A percentile compares a stretch with the other conserved stretches of the same genome.
phyloP scores from a whole-genome alignment of 2,113 vertebrate genomes.

The Alectura lathami region DNA sequence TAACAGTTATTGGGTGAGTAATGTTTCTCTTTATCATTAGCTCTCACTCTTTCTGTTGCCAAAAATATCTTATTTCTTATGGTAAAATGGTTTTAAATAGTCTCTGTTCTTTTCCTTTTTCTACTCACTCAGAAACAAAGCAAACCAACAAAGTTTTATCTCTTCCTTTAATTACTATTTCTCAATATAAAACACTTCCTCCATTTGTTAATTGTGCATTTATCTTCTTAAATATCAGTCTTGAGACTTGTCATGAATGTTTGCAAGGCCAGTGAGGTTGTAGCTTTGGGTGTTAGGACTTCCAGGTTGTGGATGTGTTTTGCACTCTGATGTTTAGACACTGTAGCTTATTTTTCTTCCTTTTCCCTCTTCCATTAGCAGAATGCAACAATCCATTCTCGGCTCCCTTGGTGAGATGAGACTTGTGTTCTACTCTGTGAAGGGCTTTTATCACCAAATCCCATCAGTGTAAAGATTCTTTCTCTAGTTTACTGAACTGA shows the following conservation, averaged over 20 bases:
- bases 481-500: not conserved
- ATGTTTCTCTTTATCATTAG: not conserved
- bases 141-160: not conserved
- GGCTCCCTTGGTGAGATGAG: not conserved
- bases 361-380: not conserved
- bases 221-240: not conserved
- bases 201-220: not conserved
- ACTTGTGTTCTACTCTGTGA: not conserved
- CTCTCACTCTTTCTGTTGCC: not conserved
- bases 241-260: not conserved
- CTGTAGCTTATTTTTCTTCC: not conserved
- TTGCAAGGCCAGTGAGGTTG: not conserved
- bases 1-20: not conserved
- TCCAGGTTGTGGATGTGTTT: not conserved
- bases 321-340: not conserved
- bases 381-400: not conserved
- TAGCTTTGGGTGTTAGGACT: not conserved
- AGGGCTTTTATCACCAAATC: not conserved
- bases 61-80: not conserved
- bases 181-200: not conserved
- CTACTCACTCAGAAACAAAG: not conserved
- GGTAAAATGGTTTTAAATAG: not conserved
- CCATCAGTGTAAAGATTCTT: not conserved
- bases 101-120: not conserved
- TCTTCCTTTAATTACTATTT: not conserved